Percentiles rank a stretch among this genome's conserved stretches.
phyloP scores from a whole-genome alignment of 2,888 invertebrate species.

The Cataglyphis albicans region DNA sequence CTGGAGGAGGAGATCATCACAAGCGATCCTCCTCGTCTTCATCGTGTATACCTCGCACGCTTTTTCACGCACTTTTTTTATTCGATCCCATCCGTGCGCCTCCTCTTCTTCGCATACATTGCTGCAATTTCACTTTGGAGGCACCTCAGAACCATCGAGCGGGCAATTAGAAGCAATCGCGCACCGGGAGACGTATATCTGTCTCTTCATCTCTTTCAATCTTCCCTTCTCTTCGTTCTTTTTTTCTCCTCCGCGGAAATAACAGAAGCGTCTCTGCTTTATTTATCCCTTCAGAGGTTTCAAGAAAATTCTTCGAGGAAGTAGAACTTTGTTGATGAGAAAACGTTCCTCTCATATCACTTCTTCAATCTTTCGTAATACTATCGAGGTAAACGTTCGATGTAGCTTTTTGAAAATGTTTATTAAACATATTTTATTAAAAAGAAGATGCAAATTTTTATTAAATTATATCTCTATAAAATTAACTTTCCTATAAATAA shows the following conservation, averaged over 20 bases:
- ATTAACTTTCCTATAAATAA: neutral
- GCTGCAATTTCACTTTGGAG: slow-evolving; percentile 75
- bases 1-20: slow-evolving; percentile 56
- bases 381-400: neutral
- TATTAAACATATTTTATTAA: neutral
- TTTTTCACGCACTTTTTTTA: slow-evolving; percentile 59
- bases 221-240: neutral
- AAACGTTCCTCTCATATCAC: neutral
- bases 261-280: slow-evolving; percentile 49
- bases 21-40: slow-evolving; percentile 53
- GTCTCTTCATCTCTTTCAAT: slow-evolving; percentile 1
- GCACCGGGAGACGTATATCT: slow-evolving; percentile 69
- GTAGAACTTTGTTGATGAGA: slow-evolving; percentile 6
- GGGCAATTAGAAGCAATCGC: slow-evolving; percentile 80
- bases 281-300: slow-evolving; percentile 42
- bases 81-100: slow-evolving; percentile 31
- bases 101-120: slow-evolving; percentile 35
- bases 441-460: neutral
- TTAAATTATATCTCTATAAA: neutral
- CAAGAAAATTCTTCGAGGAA: slow-evolving; percentile 57
- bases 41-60: slow-evolving; percentile 38
- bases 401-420: neutral
- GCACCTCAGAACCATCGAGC: slow-evolving; percentile 63
- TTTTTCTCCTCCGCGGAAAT: slow-evolving; percentile 53
- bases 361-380: neutral